These are phyloP conservation scores for Muschampia plurimacula DNA, from an alignment of 2,888 invertebrate genomes.

Conservation along the genomic window DNA sequence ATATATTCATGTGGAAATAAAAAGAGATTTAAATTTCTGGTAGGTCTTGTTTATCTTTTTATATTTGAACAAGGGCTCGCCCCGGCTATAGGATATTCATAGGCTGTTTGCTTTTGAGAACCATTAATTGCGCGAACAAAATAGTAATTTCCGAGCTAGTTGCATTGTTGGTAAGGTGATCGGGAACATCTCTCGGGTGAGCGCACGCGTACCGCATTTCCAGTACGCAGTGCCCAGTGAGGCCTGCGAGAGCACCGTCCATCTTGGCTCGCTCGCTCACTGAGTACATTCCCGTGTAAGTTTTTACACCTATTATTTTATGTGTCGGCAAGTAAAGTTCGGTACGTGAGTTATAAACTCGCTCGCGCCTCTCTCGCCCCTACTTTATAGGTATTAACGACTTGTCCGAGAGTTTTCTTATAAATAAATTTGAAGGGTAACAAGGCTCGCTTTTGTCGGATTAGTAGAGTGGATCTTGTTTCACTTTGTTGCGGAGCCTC, in stretches of 20 bases:
- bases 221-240: constrained; percentile 11
- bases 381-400: constrained; percentile 87
- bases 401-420: constrained; percentile 86
- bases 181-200: constrained; percentile 46
- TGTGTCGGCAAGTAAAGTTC: constrained; percentile 86
- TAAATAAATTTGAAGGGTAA: constrained; percentile 86
- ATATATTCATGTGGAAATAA: neutral
- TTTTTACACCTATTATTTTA: constrained; percentile 86
- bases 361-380: constrained; percentile 85
- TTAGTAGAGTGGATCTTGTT: constrained; percentile 86
- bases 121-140: constrained; percentile 38
- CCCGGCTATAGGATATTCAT: constrained; percentile 33
- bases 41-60: neutral
- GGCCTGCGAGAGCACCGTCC: constrained; percentile 64
- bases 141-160: constrained; percentile 33
- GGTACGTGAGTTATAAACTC: constrained; percentile 86
- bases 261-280: constrained; percentile 80
- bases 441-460: constrained; percentile 86
- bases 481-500: constrained; percentile 83
- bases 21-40: neutral
- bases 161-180: constrained; percentile 44
- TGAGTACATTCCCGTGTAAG: constrained; percentile 86
- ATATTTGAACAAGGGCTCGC: constrained; percentile 1
- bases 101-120: constrained; percentile 31
- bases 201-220: constrained; percentile 40